phyloP scores from a whole-genome alignment of 2,797 vertebrate genomes.

The Dallia pectoralis region DNA sequence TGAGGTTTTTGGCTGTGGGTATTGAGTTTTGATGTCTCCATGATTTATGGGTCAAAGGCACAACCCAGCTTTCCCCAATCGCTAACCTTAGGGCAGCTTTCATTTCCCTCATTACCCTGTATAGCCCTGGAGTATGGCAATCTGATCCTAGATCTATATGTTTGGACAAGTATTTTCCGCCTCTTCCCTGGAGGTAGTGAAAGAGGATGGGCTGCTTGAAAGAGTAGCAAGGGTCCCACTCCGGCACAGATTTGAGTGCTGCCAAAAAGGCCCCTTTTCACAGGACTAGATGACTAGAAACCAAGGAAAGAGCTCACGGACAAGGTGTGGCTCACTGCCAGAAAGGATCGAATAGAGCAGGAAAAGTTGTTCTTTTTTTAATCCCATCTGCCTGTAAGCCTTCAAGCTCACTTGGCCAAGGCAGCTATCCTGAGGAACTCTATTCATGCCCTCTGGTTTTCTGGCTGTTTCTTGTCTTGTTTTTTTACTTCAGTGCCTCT shows the following conservation, averaged over 20 bases:
- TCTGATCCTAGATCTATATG: neutral
- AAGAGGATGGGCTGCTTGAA: neutral
- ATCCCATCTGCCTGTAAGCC: neutral
- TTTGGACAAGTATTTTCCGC: neutral
- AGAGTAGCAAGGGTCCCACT: neutral
- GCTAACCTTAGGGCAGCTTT: neutral
- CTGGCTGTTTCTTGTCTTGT: neutral
- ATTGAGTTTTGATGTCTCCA: too few species aligned
- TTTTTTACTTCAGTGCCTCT: neutral
- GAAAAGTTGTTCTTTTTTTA: neutral
- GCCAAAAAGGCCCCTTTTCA: neutral
- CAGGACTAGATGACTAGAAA: neutral
- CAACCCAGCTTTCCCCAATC: neutral
- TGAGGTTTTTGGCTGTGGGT: too few species aligned
- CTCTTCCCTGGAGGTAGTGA: neutral
- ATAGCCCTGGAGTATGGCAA: neutral
- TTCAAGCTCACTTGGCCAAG: neutral
- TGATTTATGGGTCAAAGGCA: too few species aligned
- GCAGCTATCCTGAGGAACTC: neutral
- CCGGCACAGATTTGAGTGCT: neutral
- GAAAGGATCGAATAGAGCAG: neutral
- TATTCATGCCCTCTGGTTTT: neutral
- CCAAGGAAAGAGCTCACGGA: neutral
- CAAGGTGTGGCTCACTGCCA: constrained; percentile 1
- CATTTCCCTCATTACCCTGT: neutral